Base-by-base conservation (phyloP, 2,113 vertebrate species). In the Amphilophus citrinellus region DNA sequence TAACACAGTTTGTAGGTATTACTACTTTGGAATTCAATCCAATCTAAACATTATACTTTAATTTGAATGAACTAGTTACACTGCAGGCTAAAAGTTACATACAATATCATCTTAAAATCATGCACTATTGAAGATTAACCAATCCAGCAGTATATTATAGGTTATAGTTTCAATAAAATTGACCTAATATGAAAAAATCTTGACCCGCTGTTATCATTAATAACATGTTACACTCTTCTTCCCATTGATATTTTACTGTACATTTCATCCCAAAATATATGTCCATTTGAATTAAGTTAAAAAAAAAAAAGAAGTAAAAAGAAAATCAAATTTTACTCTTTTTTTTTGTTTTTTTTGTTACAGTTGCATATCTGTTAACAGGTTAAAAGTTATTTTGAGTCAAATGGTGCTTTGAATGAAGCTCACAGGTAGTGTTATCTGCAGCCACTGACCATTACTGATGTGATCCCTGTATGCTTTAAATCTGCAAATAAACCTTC, bases 301-400 rank as follows among this genome's bases (percentile, higher is more conserved):
- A 44, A 44, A 44, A 47, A 44, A 47, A 44, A 44, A 13, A 3
- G 11, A 11, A 44, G 11, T 7, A 44, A 44, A 44, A 44, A 44
- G 6, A 44, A 44, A 44, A 44, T 44, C 7, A 42, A 42, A 42
- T 42, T 6, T 37, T 7, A 37, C 37, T 22, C 7, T 35, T 37
- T 37, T 37, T 10, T 73, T 53, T 53, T 30, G 2, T 5, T 30
- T 30, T 30, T 30, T 30, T 37, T 10, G 53, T 53, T 53, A 53
- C 10, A 0, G 6, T 32, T 73, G 32, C 0, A 53, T 53, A 0
- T 73, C 27, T 3, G 10, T 73, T 56, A 14, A 35, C n/a, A 27
- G 47, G 0, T 35, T 73, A 27, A 0, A 53, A 73, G 6, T 30
- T 1, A 35, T 56, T 53, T 2, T 73, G 47, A 32, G 10, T 44